Percentiles rank a stretch among this genome's conserved stretches.
These are phyloP conservation scores for Bubo scandiacus DNA, from an alignment of 2,113 vertebrate genomes.

Conservation along the genomic window DNA sequence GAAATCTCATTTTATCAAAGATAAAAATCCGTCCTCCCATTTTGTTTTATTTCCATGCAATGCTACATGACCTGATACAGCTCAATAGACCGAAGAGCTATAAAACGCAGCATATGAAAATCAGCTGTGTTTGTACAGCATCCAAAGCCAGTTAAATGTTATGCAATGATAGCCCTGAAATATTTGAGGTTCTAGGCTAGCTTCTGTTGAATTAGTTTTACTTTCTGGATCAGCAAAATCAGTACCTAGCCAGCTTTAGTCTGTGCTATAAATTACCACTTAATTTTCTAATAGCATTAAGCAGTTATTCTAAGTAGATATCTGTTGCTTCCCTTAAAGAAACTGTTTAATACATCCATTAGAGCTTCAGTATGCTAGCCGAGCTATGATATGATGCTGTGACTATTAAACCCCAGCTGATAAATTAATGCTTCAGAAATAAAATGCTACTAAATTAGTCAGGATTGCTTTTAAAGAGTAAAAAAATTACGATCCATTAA, in stretches of 20 bases:
- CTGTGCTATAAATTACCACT: slow-evolving; percentile 16
- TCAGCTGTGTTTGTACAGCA: background rate
- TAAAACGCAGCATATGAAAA: background rate
- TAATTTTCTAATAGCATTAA: slow-evolving; percentile 52
- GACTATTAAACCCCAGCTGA: background rate
- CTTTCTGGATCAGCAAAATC: background rate
- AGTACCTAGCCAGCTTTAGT: background rate
- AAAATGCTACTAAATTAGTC: background rate
- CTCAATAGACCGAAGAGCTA: background rate
- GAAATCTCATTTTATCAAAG: background rate
- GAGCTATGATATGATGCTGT: background rate
- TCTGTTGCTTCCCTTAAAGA: background rate
- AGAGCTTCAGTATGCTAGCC: background rate
- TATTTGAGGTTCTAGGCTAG: background rate
- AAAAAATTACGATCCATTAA: background rate
- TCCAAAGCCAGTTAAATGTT: too few relatives aligned
- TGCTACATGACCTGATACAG: background rate
- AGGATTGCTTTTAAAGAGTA: background rate
- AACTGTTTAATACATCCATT: background rate
- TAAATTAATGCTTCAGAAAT: background rate
- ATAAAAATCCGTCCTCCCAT: background rate
- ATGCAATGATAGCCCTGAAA: background rate
- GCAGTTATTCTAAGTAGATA: background rate
- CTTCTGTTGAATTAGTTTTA: background rate
- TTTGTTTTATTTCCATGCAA: background rate